Evolutionary conservation across 1,140 invertebrate genomes (phyloP).

Genomic region (Venturia canescens): DNA sequence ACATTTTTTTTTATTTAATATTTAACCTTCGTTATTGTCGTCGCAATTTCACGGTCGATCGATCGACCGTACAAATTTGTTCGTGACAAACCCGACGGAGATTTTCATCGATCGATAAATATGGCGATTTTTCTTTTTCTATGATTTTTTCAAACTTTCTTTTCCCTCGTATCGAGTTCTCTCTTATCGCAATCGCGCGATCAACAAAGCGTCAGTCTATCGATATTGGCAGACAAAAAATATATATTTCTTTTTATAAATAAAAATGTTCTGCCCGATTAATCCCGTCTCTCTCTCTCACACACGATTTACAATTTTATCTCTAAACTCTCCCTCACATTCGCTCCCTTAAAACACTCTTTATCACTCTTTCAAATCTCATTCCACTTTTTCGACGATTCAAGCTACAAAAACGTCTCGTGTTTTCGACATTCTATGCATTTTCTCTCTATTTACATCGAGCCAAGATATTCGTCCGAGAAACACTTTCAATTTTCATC

Average conservation of each 20-base stretch:
- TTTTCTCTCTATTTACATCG: too few species aligned
- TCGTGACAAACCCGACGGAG: not conserved
- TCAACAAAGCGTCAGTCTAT: constrained; percentile 60
- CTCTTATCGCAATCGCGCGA: constrained; percentile 42
- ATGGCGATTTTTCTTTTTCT: constrained; percentile 41
- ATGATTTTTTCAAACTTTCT: not conserved
- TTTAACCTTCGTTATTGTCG: constrained; percentile 17
- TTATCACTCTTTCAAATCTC: constrained; percentile 8
- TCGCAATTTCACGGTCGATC: constrained; percentile 5
- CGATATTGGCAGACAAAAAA: constrained; percentile 56
- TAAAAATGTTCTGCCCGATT: not conserved
- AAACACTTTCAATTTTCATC: too few species aligned
- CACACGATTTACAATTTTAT: constrained; percentile 20
- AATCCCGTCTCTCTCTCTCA: constrained; percentile 44
- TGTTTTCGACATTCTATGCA: too few species aligned
- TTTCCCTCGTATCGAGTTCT: constrained; percentile 16
- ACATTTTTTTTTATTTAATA: constrained; percentile 12
- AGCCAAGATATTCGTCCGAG: too few species aligned
- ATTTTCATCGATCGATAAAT: constrained; percentile 41
- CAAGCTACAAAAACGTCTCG: not conserved
- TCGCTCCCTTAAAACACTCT: not conserved
- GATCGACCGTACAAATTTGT: not conserved
- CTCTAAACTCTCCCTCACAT: constrained; percentile 1
- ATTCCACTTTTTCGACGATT: not conserved
- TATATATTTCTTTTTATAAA: too few species aligned